A percentile compares a stretch with the other conserved stretches of the same genome.
Conservation (phyloP, 2,113 vertebrate genomes). For the Psittacara wagleri region DNA sequence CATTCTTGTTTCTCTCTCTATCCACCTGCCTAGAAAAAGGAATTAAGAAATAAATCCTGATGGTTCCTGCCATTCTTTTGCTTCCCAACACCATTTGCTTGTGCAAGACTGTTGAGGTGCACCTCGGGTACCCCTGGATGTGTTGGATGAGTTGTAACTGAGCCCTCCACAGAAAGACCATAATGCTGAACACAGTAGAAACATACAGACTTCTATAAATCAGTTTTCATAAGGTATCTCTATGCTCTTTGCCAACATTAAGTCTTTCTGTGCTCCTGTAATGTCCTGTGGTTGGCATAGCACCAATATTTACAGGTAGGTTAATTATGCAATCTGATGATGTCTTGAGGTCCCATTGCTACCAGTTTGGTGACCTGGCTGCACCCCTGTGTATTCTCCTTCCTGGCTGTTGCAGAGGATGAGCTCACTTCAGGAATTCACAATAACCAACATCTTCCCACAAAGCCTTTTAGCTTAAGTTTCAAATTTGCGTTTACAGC, state of each 20-base stretch:
- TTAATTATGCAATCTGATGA: neutral
- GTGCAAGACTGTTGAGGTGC: neutral
- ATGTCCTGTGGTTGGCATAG: neutral
- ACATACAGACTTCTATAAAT: neutral
- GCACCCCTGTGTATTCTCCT: fast-evolving
- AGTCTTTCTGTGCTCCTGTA: neutral
- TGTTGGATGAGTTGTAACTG: neutral
- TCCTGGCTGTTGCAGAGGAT: neutral
- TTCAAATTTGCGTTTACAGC: neutral
- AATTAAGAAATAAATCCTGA: neutral
- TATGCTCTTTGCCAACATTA: neutral
- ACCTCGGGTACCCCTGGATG: neutral
- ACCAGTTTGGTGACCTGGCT: neutral
- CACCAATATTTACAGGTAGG: neutral
- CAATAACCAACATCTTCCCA: neutral
- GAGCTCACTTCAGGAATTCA: neutral
- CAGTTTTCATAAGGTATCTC: neutral
- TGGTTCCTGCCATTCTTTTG: neutral
- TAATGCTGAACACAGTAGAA: neutral
- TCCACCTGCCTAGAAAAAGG: neutral
- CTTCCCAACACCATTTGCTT: neutral
- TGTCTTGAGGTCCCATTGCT: neutral
- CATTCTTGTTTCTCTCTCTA: neutral
- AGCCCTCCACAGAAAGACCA: neutral
- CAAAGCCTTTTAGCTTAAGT: neutral